Base-by-base conservation (phyloP, 2,888 invertebrate genomes). In the Aphodius sticticus region DNA sequence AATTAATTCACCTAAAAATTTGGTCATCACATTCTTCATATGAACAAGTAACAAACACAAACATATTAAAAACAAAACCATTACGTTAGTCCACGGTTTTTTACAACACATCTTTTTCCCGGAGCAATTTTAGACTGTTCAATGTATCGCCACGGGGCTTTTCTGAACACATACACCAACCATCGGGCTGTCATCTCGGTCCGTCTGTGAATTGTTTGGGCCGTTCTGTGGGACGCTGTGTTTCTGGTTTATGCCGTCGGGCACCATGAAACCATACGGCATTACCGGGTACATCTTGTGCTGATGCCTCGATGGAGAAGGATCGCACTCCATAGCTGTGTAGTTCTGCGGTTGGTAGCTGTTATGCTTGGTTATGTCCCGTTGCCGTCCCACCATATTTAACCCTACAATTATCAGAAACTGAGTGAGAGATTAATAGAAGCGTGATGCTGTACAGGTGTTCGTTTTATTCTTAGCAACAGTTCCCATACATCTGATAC, bases 131-230 rank as follows among this genome's bases (percentile, higher is more conserved):
- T 26, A 26, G 26, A 26, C 26, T 26, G 36, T 79, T 91, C 90
- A 94, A 90, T 97, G 97, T 89, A 97, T 97, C 89, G 96, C 96
- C 87, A 97, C 97, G 86, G 97, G 96, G 91, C 96, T 96, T 91
- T 97, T 96, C 90, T 96, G 96, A 88, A 96, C 94, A 91, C 96
- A 96, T 85, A 96, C 96, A 83, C 95, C 96, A 86, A 96, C 94
- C 95, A 97, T 95, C 84, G 95, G 95, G 86, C 95, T 94, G 87
- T 94, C 94, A 85, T 94, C 94, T 84, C 92, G 89, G 84, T 92
- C 92, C 86, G 90, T 84, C 88, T 89, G 80, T 86, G 86, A 78
- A 82, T 86, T 83, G 82, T 89, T 88, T 74, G 88, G 86, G 81
- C 88, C 86, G 82, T 87, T 87, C 69, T 84, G 81, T 75, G 84